A percentile compares a stretch with the other conserved stretches of the same genome.
These are phyloP conservation scores for Drosophila teissieri DNA, from an alignment of 1,140 invertebrate genomes.

Conservation along the genomic window DNA sequence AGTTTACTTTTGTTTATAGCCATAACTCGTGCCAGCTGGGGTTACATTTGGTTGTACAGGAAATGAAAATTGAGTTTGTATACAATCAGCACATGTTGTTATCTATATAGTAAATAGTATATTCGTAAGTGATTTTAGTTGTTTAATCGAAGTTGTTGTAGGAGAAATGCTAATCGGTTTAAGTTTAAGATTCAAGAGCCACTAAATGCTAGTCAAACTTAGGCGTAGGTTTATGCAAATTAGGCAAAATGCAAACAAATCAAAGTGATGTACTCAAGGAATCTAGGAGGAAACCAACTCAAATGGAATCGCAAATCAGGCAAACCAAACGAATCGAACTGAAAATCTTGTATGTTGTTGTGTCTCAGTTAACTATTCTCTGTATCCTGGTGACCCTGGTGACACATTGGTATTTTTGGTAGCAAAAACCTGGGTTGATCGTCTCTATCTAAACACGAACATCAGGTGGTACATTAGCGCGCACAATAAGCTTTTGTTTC, in stretches of 20 bases:
- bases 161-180: slow-evolving; percentile 72
- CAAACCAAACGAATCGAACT: slow-evolving; percentile 15
- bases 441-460: slow-evolving; percentile 29
- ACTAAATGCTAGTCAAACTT: slow-evolving; percentile 80
- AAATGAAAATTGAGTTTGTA: slow-evolving; percentile 76
- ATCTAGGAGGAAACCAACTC: slow-evolving; percentile 20
- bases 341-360: slow-evolving; percentile 22
- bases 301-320: slow-evolving; percentile 34
- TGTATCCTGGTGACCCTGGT: slow-evolving; percentile 24
- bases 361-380: slow-evolving; percentile 13
- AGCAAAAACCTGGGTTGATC: slow-evolving; percentile 11
- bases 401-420: slow-evolving; percentile 7
- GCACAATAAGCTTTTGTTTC: slow-evolving; percentile 47
- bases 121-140: slow-evolving; percentile 19
- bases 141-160: slow-evolving; percentile 26
- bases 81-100: slow-evolving; percentile 61
- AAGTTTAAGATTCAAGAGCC: slow-evolving; percentile 65
- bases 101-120: slow-evolving; percentile 45
- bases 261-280: slow-evolving; percentile 35
- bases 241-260: slow-evolving; percentile 72
- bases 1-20: slow-evolving; percentile 50
- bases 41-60: slow-evolving; percentile 82
- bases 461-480: slow-evolving; percentile 33
- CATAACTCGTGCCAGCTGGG: slow-evolving; percentile 87
- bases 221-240: slow-evolving; percentile 72